Evolutionary conservation across 2,797 vertebrate species (phyloP), one percentile per base, ranked within the genome.

Genomic region (Micrastur ruficollis): DNA sequence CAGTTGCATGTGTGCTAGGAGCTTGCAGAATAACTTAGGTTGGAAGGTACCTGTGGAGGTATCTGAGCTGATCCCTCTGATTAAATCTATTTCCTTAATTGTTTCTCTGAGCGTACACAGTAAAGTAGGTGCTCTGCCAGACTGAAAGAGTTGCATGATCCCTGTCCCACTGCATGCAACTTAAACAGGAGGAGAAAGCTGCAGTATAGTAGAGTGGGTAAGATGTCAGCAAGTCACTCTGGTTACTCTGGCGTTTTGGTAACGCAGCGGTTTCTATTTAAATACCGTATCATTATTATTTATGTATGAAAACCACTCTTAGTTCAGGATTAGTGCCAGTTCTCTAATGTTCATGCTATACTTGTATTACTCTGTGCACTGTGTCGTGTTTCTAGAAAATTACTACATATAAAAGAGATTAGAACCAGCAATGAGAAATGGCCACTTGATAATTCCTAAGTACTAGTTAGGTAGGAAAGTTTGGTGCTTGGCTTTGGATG

Each of bases 301-400:
- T 85, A 78, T 82, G 68, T 91, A 62, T 74, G 78, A 91, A 95
- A 92, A 56, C 68, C 88, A 72, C 86, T 93, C 83, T 72, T 47
- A 47, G 46, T 84, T 81, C 76, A 93, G 86, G 83, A 93, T 86
- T 88, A 27, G 40, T 90, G 95, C 87, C 82, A 86, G 88, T 80
- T 95, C 63, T 79, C 61, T 66, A 52, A 63, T 65, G 44, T 75
- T 89, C 8, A 2, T 52, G 44, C 75, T 88, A 2, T 53, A 32
- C 59, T 90, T 72, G 47, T 62, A 9, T 75, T 38, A 36, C 65
- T 85, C 65, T 18, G 29, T 53, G 83, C 2, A 0, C 40, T 13
- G 3, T 58, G 26, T 36, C 2, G 2, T 79, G 55, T 70, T 89
- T 94, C 75, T 88, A 74, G 91, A 88, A 83, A 83, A 74, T 31